A percentile compares a stretch with the other conserved stretches of the same genome.
These are phyloP conservation scores for Suncus etruscus DNA, from an alignment of 2,113 vertebrate species.

Conservation along the genomic window DNA sequence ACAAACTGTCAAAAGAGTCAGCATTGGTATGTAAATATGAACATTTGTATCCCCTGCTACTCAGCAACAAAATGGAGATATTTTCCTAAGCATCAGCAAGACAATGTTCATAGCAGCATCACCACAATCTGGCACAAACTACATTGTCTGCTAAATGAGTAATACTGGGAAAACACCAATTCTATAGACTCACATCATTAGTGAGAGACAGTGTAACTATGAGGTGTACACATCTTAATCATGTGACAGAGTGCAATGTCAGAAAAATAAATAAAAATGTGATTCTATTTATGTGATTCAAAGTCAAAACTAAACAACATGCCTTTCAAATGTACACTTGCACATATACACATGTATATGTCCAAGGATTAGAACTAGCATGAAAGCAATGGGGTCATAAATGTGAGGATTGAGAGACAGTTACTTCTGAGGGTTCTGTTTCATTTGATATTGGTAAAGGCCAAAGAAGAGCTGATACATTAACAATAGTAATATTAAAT, in stretches of 20 bases:
- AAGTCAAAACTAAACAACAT: background rate
- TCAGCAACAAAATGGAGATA: background rate
- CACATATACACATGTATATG: no score
- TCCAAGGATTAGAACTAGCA: no score
- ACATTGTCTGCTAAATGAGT: no score
- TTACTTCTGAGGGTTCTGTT: background rate
- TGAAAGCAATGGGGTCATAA: background rate
- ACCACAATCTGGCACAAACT: background rate
- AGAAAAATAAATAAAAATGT: background rate
- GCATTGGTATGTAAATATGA: background rate
- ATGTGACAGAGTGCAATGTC: background rate
- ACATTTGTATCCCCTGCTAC: background rate
- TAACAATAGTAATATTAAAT: background rate
- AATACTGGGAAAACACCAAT: background rate
- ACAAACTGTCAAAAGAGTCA: background rate
- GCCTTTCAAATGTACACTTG: background rate
- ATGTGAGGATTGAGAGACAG: background rate
- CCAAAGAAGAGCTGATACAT: background rate
- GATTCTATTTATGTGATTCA: background rate
- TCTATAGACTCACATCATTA: background rate
- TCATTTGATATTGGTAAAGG: background rate
- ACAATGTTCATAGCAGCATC: background rate
- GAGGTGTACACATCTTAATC: background rate
- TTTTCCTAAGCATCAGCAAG: background rate
- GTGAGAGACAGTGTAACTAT: background rate